phyloP scores from a whole-genome alignment of 92 coral and sea anemone species.

The Isaurus tuberculatus region DNA sequence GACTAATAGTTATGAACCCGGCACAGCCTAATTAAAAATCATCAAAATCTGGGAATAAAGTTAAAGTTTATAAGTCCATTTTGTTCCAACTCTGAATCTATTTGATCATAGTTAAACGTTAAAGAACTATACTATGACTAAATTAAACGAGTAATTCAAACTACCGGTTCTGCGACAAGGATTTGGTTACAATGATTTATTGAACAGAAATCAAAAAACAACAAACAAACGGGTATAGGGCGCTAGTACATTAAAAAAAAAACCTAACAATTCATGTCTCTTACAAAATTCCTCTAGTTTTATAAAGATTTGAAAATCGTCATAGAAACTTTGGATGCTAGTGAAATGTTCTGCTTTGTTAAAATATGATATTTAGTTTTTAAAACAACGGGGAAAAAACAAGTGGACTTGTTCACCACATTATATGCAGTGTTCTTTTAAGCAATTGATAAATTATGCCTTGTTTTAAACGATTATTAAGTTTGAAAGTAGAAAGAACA shows the following conservation, averaged over 20 bases:
- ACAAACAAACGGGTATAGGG: not conserved
- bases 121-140: not conserved
- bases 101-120: not conserved
- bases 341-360: not conserved
- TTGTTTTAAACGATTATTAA: not conserved
- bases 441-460: not conserved
- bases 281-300: not conserved
- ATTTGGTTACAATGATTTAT: not conserved
- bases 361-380: too few relatives aligned
- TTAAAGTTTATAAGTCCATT: not conserved
- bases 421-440: not conserved
- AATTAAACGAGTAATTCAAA: not conserved
- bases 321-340: not conserved
- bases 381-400: too few relatives aligned
- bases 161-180: not conserved
- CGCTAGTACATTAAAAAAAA: not conserved
- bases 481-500: not conserved
- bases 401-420: too few relatives aligned
- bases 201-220: not conserved
- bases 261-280: not conserved
- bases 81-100: not conserved
- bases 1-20: conserved; percentile 12
- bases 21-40: conserved; percentile 32
- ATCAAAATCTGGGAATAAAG: conserved; percentile 3
- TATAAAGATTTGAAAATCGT: not conserved